Evolutionary conservation across 2,113 vertebrate genomes (phyloP).

Genomic region (Cryptoleucopteryx plumbea): DNA sequence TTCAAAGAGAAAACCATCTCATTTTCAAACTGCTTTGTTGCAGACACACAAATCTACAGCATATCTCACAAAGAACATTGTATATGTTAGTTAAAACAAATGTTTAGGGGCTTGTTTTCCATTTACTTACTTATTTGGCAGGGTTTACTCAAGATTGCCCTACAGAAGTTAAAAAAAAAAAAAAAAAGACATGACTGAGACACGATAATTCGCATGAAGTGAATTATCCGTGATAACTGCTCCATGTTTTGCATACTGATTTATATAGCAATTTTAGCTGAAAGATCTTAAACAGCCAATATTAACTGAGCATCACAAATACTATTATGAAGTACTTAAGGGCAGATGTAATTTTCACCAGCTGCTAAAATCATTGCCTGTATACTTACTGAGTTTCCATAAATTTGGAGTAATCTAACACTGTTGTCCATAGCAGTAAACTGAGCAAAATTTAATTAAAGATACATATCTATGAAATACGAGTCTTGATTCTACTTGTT

Average conservation of each 20-base stretch:
- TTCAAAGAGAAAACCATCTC: background rate
- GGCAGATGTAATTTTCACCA: background rate
- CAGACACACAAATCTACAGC: background rate
- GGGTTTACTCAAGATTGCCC: background rate
- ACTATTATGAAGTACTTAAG: background rate
- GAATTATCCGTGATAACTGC: background rate
- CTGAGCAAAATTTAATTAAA: slow-evolving; percentile 34
- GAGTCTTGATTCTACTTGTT: background rate
- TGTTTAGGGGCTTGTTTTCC: background rate
- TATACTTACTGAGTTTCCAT: background rate
- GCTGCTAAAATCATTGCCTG: background rate
- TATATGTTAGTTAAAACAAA: background rate
- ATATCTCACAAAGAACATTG: background rate
- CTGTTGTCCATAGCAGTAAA: slow-evolving; percentile 13
- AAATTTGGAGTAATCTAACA: background rate
- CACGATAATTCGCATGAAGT: background rate
- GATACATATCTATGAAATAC: slow-evolving; percentile 21
- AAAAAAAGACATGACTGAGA: background rate
- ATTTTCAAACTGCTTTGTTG: background rate
- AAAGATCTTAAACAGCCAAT: background rate
- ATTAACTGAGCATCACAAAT: background rate
- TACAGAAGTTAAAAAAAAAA: background rate
- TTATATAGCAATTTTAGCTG: background rate
- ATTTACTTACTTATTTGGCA: background rate
- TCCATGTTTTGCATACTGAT: background rate